Base-by-base conservation (phyloP, 2,797 vertebrate genomes). In the Lacerta viridis region DNA sequence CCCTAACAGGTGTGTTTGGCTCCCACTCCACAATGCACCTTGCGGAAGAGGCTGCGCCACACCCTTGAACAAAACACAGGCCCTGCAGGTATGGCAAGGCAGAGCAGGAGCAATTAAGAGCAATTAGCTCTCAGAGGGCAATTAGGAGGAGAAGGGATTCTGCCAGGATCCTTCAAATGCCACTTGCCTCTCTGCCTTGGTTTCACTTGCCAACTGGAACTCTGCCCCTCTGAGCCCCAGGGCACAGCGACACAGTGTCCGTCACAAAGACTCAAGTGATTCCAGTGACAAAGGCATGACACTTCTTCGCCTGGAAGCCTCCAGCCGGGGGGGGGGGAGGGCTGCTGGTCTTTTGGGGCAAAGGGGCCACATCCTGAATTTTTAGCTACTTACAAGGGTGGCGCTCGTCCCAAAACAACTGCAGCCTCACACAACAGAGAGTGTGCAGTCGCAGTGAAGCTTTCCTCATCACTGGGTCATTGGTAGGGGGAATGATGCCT, bases 11-110 rank as follows among this genome's bases (percentile, higher is more conserved):
- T 86, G 71, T 76, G 7, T 55, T 29, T 43, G 61, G 7, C 46
- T 88, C 66, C 29, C 6, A 3, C 23, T 55, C 41, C 27, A 25
- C 88, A 15, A 55, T 7, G 66, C 89, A 87, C 80, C 80, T 79
- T 87, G 80, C 39, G 46, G 25, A 36, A 29, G 39, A 74, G 80
- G 74, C 80, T 87, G 80, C 83, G 85, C 23, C 25, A 2, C 29
- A 15, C 36, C 2, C 1, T 15, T n/a, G 66, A 18, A 50, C n/a
- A 20, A 64, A 83, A 79, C 27, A 43, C 68, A 4, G 39, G 36
- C 36, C 85, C 75, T 61, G 27, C 15, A 18, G 80, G 84, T 23
- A 29, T 0, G 9, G 77, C 9, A 50, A 71, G 8, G 25, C 64
- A n/a, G 39, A 17, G 2, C 27, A 59, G 66, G 4, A 61, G 23